phyloP scores from a whole-genome alignment of 2,888 invertebrate species.

The Epinotia ramella region DNA sequence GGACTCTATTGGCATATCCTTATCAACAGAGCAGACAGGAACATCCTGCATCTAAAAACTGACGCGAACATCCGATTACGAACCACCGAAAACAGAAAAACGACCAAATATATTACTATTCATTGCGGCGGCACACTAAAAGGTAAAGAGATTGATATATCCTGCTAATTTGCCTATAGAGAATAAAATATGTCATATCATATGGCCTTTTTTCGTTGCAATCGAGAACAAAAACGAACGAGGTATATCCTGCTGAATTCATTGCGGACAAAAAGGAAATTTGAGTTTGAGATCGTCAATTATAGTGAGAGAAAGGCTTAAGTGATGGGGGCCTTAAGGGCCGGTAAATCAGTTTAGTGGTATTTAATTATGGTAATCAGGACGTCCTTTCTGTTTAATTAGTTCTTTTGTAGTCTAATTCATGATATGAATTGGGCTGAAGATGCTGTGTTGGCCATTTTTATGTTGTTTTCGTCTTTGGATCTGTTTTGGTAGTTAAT shows the following conservation, averaged over 20 bases:
- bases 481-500: neutral
- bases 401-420: conserved; percentile 62
- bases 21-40: conserved; percentile 38
- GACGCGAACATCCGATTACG: conserved; percentile 57
- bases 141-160: conserved; percentile 78
- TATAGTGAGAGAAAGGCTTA: conserved; percentile 71
- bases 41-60: conserved; percentile 53
- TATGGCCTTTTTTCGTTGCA: conserved; percentile 67
- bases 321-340: conserved; percentile 75
- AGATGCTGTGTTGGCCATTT: conserved; percentile 15
- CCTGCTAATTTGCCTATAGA: conserved; percentile 81
- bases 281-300: conserved; percentile 71
- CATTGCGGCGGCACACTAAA: conserved; percentile 64
- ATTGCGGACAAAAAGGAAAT: conserved; percentile 63
- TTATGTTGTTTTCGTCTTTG: neutral
- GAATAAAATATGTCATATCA: conserved; percentile 83
- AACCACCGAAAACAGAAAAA: conserved; percentile 45
- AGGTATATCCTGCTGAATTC: conserved; percentile 74
- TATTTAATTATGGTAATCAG: conserved; percentile 67
- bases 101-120: conserved; percentile 62
- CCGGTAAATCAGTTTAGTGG: conserved; percentile 66
- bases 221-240: conserved; percentile 77
- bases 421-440: conserved; percentile 41
- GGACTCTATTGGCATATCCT: conserved; percentile 40
- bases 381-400: conserved; percentile 60